phyloP scores from a whole-genome alignment of 1,140 invertebrate genomes.

The Macrostomum lignano region DNA sequence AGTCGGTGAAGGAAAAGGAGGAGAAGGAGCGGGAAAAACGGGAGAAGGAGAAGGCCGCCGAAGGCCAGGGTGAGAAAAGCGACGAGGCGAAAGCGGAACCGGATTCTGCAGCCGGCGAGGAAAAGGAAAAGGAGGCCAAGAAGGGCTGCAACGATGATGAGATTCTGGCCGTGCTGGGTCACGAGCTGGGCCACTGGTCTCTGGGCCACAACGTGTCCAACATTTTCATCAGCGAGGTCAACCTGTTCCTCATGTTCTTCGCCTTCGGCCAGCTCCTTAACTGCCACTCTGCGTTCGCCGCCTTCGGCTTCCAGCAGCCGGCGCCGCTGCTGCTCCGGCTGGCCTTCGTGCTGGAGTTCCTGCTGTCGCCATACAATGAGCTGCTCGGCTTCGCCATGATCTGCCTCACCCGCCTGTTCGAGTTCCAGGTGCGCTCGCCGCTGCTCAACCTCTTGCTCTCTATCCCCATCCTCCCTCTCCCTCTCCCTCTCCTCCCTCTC shows the following conservation, averaged over 20 bases:
- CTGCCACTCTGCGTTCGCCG: slow-evolving; percentile 43
- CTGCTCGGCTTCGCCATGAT: slow-evolving; percentile 34
- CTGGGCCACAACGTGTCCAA: slow-evolving; percentile 62
- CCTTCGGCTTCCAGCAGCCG: slow-evolving; percentile 50
- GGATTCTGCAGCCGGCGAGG: slow-evolving; percentile 6
- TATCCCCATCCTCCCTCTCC: too few relatives aligned
- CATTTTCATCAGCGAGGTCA: slow-evolving; percentile 48
- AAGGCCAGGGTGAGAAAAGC: too few relatives aligned
- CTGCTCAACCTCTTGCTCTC: too few relatives aligned
- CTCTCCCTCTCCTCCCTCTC: too few relatives aligned
- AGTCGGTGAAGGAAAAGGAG: slow-evolving; percentile 13
- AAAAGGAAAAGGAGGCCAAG: slow-evolving; percentile 12
- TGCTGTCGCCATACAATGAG: slow-evolving; percentile 72
- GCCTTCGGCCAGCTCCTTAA: slow-evolving; percentile 60
- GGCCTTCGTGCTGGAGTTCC: slow-evolving; percentile 57
- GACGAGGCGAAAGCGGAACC: too few relatives aligned
- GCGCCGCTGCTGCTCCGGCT: slow-evolving; percentile 69
- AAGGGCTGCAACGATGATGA: slow-evolving; percentile 44
- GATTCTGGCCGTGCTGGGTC: slow-evolving; percentile 68
- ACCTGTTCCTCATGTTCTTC: slow-evolving; percentile 48
- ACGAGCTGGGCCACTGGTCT: slow-evolving; percentile 93
- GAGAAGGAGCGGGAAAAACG: too few relatives aligned
- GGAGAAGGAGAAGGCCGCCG: too few relatives aligned
- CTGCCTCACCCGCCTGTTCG: slow-evolving; percentile 38
- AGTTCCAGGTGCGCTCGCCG: too few relatives aligned